These are phyloP conservation scores for Synanthedon formicaeformis DNA, from an alignment of 2,888 invertebrate species.

Conservation along the genomic window DNA sequence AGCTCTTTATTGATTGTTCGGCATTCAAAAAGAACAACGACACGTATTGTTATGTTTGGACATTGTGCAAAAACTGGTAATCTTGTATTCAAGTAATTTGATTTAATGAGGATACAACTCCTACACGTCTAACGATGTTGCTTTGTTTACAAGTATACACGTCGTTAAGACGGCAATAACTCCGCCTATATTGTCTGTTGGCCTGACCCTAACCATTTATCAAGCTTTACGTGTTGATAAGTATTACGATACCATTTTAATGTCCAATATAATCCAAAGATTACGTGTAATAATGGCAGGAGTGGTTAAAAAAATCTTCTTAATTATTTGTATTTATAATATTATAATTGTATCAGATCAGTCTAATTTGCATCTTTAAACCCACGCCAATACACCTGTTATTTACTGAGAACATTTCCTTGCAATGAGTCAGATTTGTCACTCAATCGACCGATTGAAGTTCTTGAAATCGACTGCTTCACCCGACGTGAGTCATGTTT, in stretches of 20 bases:
- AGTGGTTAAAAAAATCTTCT: conserved; percentile 1
- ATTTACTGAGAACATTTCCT: conserved; percentile 36
- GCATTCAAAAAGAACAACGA: conserved; percentile 36
- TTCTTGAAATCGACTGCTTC: conserved; percentile 36
- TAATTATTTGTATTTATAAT: conserved; percentile 3
- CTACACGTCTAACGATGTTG: conserved; percentile 43
- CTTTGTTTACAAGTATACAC: conserved; percentile 45
- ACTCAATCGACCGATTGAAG: conserved; percentile 5
- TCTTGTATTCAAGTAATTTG: conserved; percentile 54
- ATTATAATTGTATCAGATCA: conserved; percentile 25
- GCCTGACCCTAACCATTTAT: conserved; percentile 10
- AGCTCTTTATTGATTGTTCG: conserved; percentile 30
- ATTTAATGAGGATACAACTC: conserved; percentile 52
- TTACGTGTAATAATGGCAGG: neutral
- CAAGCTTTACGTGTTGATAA: conserved; percentile 5
- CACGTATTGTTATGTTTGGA: conserved; percentile 39
- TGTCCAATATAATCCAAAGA: neutral
- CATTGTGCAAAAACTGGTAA: conserved; percentile 48
- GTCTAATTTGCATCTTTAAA: conserved; percentile 36
- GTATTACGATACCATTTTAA: neutral
- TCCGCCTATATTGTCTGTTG: conserved; percentile 9
- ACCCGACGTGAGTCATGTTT: conserved; percentile 40
- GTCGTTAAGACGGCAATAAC: conserved; percentile 9
- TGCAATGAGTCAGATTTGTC: conserved; percentile 41
- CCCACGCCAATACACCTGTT: conserved; percentile 41